These are phyloP conservation scores for Channa maculata DNA, from an alignment of 2,113 vertebrate genomes.

Conservation along the genomic window DNA sequence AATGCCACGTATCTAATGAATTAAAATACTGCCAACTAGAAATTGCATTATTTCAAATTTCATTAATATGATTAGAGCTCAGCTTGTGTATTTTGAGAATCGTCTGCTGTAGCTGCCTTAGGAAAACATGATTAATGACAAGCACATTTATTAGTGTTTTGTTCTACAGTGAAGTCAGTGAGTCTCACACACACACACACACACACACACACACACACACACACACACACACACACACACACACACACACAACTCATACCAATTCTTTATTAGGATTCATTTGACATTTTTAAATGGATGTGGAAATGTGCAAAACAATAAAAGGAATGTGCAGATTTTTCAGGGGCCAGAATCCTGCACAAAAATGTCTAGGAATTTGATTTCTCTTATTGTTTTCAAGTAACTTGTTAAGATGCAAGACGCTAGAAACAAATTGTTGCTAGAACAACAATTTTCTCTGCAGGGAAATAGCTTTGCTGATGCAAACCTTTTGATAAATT, in stretches of 20 bases:
- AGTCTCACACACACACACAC: too few species aligned
- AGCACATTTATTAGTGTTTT: slow-evolving; percentile 12
- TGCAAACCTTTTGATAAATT: too few species aligned
- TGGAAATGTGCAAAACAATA: slow-evolving; percentile 4
- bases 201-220: too few species aligned
- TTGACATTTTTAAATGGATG: background rate
- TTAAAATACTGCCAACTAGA: slow-evolving; percentile 22
- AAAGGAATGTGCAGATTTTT: slow-evolving; percentile 41
- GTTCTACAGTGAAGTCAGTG: too few species aligned
- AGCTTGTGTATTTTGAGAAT: slow-evolving; percentile 4
- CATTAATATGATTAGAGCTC: background rate
- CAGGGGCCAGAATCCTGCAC: background rate
- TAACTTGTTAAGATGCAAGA: background rate
- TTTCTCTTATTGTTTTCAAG: background rate
- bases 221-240: too few species aligned
- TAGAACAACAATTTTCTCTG: too few species aligned
- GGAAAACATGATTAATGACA: slow-evolving; percentile 18
- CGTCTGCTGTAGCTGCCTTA: background rate
- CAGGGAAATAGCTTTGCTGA: too few species aligned
- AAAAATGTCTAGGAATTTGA: background rate
- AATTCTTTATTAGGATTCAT: background rate
- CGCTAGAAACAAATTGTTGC: background rate
- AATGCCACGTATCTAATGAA: slow-evolving; percentile 49
- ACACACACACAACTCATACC: background rate
- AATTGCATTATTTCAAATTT: background rate